Evolutionary conservation across 2,113 vertebrate species (phyloP).

Genomic region (Heterotilapia buettikoferi): DNA sequence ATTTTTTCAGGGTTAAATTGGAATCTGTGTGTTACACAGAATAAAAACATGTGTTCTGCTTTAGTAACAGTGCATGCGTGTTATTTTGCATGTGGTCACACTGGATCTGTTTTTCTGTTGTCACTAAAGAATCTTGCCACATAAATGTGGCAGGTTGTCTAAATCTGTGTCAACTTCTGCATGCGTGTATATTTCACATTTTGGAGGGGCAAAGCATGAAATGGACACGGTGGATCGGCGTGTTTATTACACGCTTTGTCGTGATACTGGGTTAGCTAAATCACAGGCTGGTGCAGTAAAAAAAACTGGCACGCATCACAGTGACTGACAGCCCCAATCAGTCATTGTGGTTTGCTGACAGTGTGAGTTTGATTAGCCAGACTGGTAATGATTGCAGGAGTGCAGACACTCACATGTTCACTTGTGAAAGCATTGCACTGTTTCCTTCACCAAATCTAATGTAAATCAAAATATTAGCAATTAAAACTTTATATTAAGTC

Average conservation of each 20-base stretch:
- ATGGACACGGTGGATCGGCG: background rate
- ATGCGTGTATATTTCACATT: background rate
- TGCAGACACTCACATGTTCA: background rate
- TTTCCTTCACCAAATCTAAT: background rate
- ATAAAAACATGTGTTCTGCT: background rate
- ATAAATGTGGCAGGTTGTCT: background rate
- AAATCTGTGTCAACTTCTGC: background rate
- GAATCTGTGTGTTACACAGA: background rate
- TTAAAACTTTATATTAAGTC: background rate
- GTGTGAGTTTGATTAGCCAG: conserved; percentile 42
- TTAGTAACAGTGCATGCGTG: background rate
- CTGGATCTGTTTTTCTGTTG: background rate
- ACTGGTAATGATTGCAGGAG: conserved; percentile 11
- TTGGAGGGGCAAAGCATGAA: background rate
- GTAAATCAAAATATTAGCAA: background rate
- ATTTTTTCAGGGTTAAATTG: background rate
- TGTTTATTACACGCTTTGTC: background rate
- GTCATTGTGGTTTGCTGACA: conserved; percentile 25
- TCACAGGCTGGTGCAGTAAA: background rate
- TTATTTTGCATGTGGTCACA: background rate
- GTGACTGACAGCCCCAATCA: conserved; percentile 28
- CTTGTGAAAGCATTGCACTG: background rate
- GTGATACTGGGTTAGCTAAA: background rate
- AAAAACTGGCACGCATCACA: background rate
- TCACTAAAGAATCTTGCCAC: background rate